Evolutionary conservation across 2,113 vertebrate genomes (phyloP), one percentile per base, ranked within the genome.

Genomic region (Ibidorhyncha struthersii): DNA sequence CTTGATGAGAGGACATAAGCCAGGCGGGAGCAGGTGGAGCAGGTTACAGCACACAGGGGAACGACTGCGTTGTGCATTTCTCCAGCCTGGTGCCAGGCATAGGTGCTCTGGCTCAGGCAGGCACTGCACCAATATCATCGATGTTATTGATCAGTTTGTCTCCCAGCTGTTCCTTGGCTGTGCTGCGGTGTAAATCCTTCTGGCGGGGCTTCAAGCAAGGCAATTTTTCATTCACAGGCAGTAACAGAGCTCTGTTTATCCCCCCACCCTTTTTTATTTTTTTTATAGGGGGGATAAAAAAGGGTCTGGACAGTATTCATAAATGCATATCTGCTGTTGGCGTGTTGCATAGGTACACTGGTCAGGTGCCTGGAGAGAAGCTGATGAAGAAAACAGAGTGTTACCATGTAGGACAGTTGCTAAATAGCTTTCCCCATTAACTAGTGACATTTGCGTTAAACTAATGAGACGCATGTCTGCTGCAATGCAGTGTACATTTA

Each of bases 361-460:
- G 36, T 36, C 49, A 55, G 59, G 79, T 69, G 55, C 63, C 69
- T 66, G 14, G 61, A 65, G 81, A 82, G 50, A 84, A 27, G 69
- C 74, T 79, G 91, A 73, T 91, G 92, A 89, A 88, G 92, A 90
- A 94, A 92, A 82, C 52, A 59, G 56, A 88, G 34, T 38, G 40
- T 49, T 66, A 84, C 65, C 40, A 12, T 23, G 10, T 18, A 91
- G 71, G 79, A 95, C 34, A 74, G 14, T 92, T 96, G 89, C 47
- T 96, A 95, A 97, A 97, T 96, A 1, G 2, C 84, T 96, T 90
- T 79, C 69, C 74, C 79, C 84, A 93, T 94, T 95, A 97, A 84
- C 81, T 94, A 91, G 69, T 95, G 97, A 92, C 95, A 95, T 95
- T 93, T 91, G 53, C 89, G 92, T 95, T 95, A 95, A 97, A 96